Evolutionary conservation across 2,888 invertebrate genomes (phyloP).

Genomic region (Leptarthrus brevirostris): DNA sequence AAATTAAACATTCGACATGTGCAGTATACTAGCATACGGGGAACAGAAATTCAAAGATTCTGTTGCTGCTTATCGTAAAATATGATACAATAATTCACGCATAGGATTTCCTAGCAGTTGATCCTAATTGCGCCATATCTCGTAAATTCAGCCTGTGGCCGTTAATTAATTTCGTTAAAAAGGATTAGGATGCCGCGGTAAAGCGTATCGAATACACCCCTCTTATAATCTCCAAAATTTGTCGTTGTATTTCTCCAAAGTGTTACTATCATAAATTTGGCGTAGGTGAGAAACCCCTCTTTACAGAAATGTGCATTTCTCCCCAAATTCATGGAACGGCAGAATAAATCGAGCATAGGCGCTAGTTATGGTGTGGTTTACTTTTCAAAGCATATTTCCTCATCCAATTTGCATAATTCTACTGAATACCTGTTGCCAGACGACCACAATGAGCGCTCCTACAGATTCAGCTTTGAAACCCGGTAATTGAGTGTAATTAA

Average conservation of each 20-base stretch:
- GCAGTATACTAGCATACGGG: too few relatives aligned
- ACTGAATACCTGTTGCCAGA: slow-evolving; percentile 58
- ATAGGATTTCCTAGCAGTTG: too few relatives aligned
- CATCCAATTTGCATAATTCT: slow-evolving; percentile 66
- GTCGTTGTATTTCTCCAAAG: slow-evolving; percentile 10
- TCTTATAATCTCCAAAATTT: slow-evolving; percentile 50
- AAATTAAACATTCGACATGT: too few relatives aligned
- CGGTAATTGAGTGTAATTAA: slow-evolving; percentile 67
- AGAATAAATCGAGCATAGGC: slow-evolving; percentile 26
- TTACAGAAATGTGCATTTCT: neutral
- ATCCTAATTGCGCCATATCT: slow-evolving; percentile 46
- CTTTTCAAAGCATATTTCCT: slow-evolving; percentile 62
- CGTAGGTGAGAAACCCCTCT: neutral
- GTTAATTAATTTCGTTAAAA: slow-evolving; percentile 52
- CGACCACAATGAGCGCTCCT: slow-evolving; percentile 61
- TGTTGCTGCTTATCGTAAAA: too few relatives aligned
- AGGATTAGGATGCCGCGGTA: slow-evolving; percentile 50
- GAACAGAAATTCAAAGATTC: too few relatives aligned
- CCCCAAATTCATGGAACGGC: neutral
- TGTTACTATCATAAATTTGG: slow-evolving; percentile 32
- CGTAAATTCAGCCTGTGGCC: slow-evolving; percentile 51
- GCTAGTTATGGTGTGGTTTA: slow-evolving; percentile 24
- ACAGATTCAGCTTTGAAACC: slow-evolving; percentile 59
- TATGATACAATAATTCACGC: too few relatives aligned
- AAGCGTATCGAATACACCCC: slow-evolving; percentile 19